Base-by-base conservation (phyloP, 2,888 invertebrate species). In the Glaucopsyche alexis region DNA sequence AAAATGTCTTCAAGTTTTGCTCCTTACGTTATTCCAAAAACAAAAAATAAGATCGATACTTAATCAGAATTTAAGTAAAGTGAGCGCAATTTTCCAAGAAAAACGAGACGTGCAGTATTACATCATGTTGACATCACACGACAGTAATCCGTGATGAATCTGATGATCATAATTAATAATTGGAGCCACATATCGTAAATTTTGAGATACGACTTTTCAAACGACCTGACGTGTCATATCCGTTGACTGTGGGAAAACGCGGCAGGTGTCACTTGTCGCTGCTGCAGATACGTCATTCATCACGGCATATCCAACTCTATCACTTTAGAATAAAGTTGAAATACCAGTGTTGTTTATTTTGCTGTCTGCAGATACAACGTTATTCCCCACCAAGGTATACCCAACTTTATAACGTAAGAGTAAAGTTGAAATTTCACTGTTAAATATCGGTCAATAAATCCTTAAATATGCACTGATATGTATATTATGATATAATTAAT, bases 201-300 rank as follows among this genome's bases (percentile, higher is more conserved):
- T 72, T 72, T 67, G 67, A 72, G 72, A 72, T 72, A 71, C 42
- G 45, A 55, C 52, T 72, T 67, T 72, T 67, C 66, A 87, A 89
- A 89, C 88, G 87, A 80, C 83, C 81, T 80, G 88, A 87, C 87
- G 85, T 82, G 83, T 83, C 80, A 86, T 89, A 90, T 91, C 91
- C 91, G 91, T 81, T 84, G 79, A 74, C 81, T 88, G 91, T 91
- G 91, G 91, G 91, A 91, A 91, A 92, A 90, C 85, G 78, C 79
- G 87, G 87, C 91, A 91, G 91, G 91, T 92, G 91, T 86, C 88
- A 87, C 83, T 86, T 89, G 88, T 87, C 87, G 82, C 81, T 79
- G 80, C 79, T 79, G 81, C 76, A 80, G 79, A 79, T 67, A 78
- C 79, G n/a, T 6, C 7, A 45, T 9, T 38, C 0, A 3, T 11